Percentiles rank a stretch among this genome's conserved stretches.
Conservation (phyloP, 2,113 vertebrate genomes). For the Anarrhichthys ocellatus region DNA sequence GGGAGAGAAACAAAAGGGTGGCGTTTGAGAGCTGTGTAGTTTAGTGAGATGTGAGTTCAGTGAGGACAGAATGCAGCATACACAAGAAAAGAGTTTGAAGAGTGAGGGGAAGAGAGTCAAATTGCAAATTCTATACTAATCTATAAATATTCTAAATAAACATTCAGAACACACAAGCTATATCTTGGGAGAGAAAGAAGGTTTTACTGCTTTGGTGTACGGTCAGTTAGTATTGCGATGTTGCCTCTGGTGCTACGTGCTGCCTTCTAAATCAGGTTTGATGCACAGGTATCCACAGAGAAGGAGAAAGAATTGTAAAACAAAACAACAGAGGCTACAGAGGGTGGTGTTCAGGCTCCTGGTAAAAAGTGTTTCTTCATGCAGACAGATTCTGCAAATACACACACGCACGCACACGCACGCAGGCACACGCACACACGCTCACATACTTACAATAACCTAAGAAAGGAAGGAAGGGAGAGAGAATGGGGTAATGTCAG, state of each 20-base stretch:
- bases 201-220: constrained; percentile 41
- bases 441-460: constrained; percentile 78
- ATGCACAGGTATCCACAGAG: constrained; percentile 34
- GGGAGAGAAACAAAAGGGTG: not conserved
- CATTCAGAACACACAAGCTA: constrained; percentile 21
- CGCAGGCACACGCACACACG: constrained; percentile 40
- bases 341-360: constrained; percentile 17
- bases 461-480: constrained; percentile 54
- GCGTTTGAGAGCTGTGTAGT: constrained; percentile 15
- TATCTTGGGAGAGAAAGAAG: constrained; percentile 22
- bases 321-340: constrained; percentile 4
- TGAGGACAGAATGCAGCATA: constrained; percentile 25
- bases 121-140: not conserved
- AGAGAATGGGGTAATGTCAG: constrained; percentile 56
- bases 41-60: constrained; percentile 32
- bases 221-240: constrained; percentile 26
- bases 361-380: constrained; percentile 52
- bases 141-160: constrained; percentile 14
- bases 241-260: constrained; percentile 48
- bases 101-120: constrained; percentile 4
- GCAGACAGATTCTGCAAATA: constrained; percentile 50
- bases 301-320: not conserved
- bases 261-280: constrained; percentile 22
- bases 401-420: constrained; percentile 23
- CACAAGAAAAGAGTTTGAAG: constrained; percentile 25